Evolutionary conservation across 2,888 invertebrate genomes (phyloP).

Genomic region (Lamellibrachia satsuma): DNA sequence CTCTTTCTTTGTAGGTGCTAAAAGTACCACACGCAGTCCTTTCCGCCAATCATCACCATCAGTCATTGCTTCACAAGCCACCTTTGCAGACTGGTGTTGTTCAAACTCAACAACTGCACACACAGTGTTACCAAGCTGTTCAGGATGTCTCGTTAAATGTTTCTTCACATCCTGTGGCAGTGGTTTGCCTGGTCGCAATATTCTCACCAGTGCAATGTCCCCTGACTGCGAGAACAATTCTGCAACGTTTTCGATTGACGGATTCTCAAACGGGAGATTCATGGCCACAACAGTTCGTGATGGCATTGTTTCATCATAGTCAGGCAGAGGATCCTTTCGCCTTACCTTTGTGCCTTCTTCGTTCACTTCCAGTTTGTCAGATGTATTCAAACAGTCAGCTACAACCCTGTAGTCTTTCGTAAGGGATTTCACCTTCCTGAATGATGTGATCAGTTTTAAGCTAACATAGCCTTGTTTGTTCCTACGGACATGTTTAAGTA

Average conservation of each 20-base stretch:
- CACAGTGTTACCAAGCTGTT: constrained; percentile 77
- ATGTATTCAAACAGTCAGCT: constrained; percentile 80
- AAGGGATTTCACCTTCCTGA: constrained; percentile 91
- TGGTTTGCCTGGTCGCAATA: constrained; percentile 87
- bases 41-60: constrained; percentile 61
- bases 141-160: constrained; percentile 89
- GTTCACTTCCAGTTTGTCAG: constrained; percentile 86
- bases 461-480: constrained; percentile 97
- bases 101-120: constrained; percentile 92
- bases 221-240: constrained; percentile 83
- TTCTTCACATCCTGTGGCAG: constrained; percentile 90
- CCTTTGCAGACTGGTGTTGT: constrained; percentile 84
- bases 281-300: constrained; percentile 90
- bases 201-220: constrained; percentile 87
- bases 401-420: constrained; percentile 94
- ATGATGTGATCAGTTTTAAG: constrained; percentile 91
- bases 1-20: constrained; percentile 48
- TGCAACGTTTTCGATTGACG: constrained; percentile 90
- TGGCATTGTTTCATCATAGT: constrained; percentile 90
- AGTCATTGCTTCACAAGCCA: constrained; percentile 73
- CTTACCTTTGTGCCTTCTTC: constrained; percentile 89
- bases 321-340: constrained; percentile 83
- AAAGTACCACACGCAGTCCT: constrained; percentile 62
- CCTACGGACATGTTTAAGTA: constrained; percentile 91
- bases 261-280: constrained; percentile 83